A percentile compares a stretch with the other conserved stretches of the same genome.
phyloP scores from a whole-genome alignment of 2,113 vertebrate genomes.

The Bettongia penicillata region DNA sequence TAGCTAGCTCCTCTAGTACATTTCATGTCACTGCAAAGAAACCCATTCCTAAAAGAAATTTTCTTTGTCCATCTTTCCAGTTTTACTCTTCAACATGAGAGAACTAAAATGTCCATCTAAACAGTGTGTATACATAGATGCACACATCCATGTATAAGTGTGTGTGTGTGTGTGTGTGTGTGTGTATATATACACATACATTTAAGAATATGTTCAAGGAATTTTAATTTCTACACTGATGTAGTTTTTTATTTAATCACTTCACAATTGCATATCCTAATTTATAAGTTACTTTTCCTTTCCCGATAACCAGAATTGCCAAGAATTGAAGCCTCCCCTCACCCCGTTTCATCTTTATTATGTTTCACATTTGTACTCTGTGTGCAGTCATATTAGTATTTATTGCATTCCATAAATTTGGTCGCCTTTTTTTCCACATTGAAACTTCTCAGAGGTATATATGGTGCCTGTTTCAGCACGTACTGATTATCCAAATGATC shows the following conservation, averaged over 20 bases:
- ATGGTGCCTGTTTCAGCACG: slow-evolving; percentile 43
- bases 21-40: slow-evolving; percentile 18
- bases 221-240: slow-evolving; percentile 4
- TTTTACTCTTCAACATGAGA: slow-evolving; percentile 29
- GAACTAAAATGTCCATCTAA: slow-evolving; percentile 6
- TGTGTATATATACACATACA: background rate
- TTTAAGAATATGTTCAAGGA: background rate
- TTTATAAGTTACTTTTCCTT: slow-evolving; percentile 46
- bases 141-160: background rate
- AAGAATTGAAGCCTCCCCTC: background rate
- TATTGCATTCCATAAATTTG: slow-evolving; percentile 51
- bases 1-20: background rate
- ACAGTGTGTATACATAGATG: background rate
- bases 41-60: slow-evolving; percentile 17
- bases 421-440: slow-evolving; percentile 35
- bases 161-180: background rate
- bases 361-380: slow-evolving; percentile 39
- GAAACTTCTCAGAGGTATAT: slow-evolving; percentile 42
- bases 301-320: background rate
- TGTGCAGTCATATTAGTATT: slow-evolving; percentile 57
- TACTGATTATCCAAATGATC: slow-evolving; percentile 68
- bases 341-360: slow-evolving; percentile 27
- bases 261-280: background rate
- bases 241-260: slow-evolving; percentile 33
- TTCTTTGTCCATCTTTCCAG: slow-evolving; percentile 24